These are phyloP conservation scores for Atherinomorus stipes DNA, from an alignment of 2,113 vertebrate species.

Conservation along the genomic window DNA sequence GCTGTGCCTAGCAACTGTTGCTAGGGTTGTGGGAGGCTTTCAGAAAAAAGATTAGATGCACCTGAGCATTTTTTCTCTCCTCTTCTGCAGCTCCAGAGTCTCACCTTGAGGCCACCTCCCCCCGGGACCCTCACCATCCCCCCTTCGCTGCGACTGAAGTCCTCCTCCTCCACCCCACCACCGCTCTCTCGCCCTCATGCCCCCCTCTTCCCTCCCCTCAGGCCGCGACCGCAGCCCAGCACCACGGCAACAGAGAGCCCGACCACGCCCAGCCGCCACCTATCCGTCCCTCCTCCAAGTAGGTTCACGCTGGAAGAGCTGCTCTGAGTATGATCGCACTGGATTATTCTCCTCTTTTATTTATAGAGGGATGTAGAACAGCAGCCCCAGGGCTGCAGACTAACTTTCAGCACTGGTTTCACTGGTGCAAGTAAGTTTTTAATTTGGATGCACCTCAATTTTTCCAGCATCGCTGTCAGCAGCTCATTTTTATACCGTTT, in stretches of 20 bases:
- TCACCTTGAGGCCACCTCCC: conserved; percentile 77
- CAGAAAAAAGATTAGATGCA: neutral
- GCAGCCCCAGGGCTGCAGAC: too few relatives aligned
- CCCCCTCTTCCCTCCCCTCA: conserved; percentile 77
- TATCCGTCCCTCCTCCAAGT: conserved; percentile 82
- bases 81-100: conserved; percentile 76
- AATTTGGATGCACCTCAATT: too few relatives aligned
- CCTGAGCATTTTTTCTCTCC: conserved; percentile 9
- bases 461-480: too few relatives aligned
- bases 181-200: conserved; percentile 64
- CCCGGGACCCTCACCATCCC: conserved; percentile 78
- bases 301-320: conserved; percentile 30
- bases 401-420: too few relatives aligned
- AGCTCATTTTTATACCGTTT: too few relatives aligned
- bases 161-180: conserved; percentile 54
- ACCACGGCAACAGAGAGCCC: conserved; percentile 59
- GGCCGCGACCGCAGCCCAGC: conserved; percentile 69
- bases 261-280: conserved; percentile 67
- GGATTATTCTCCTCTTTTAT: neutral
- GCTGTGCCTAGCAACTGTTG: conserved; percentile 2
- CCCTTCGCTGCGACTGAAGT: conserved; percentile 77
- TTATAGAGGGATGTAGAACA: too few relatives aligned
- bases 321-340: neutral
- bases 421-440: too few relatives aligned
- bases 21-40: conserved; percentile 11